Base-by-base conservation (phyloP, 2,113 vertebrate species). In the Excalfactoria chinensis region DNA sequence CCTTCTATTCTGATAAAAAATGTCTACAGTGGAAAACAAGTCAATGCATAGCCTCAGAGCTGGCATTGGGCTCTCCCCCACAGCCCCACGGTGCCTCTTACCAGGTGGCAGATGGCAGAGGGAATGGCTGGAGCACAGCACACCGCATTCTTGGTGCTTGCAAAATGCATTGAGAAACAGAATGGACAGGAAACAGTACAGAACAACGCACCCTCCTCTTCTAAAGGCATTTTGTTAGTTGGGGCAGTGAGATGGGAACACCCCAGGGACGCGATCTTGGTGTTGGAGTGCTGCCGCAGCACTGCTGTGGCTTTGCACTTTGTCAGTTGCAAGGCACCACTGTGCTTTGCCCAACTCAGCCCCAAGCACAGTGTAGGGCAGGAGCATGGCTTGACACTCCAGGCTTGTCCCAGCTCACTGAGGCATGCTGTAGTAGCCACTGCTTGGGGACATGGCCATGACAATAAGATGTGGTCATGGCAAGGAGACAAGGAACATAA, bases 1-100 rank as follows among this genome's bases (percentile, higher is more conserved):
- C 95, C 97, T 97, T 98, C 96, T 92, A 69, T 95, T 97, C 96
- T 95, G 96, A 95, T 96, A 98, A 97, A 97, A 98, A 98, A 98
- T 21, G 41, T 94, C 79, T 64, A 62, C 79, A 95, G 93, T 94
- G 96, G 94, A 96, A 96, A 97, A 96, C 86, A 40, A 86, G 88
- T 93, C 89, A 86, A 74, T 97, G 96, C 95, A 92, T 85, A 86
- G 72, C 95, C 97, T 76, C 43, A 40, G 76, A 89, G 90, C 84
- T 43, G 89, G 88, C 89, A 75, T 60, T 63, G 51, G 55, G 71
- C 75, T 43, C 69, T 89, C 86, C 74, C 0, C 69, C 0, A 40
- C 49, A 48, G 4, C 16, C 72, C 64, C 5, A 40, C 25, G 66
- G 37, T 81, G 23, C 58, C 67, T 49, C 63, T 48, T 1, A 71